Evolutionary conservation across 2,113 vertebrate species (phyloP).

Genomic region (Lepus americanus): DNA sequence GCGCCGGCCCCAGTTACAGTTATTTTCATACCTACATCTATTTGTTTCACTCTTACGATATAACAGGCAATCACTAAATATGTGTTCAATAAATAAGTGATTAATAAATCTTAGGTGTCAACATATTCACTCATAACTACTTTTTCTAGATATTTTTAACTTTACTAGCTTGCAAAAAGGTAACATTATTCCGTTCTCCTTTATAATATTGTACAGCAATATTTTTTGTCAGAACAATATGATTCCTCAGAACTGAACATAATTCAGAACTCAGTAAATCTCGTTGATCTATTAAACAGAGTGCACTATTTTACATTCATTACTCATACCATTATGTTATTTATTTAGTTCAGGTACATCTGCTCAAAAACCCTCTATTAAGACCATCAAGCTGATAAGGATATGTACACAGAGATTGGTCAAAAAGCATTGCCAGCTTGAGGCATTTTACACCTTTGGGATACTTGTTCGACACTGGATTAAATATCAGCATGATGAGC

Average conservation of each 20-base stretch:
- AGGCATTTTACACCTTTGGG: conserved; percentile 33
- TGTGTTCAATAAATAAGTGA: not conserved
- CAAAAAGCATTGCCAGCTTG: conserved; percentile 27
- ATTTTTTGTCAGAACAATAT: conserved; percentile 36
- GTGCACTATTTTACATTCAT: not conserved
- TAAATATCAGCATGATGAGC: conserved; percentile 66
- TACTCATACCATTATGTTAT: not conserved
- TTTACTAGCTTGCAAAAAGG: not conserved
- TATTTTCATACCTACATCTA: not conserved
- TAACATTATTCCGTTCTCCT: not conserved
- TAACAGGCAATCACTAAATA: not conserved
- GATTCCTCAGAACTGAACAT: not conserved
- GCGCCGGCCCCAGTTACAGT: not conserved
- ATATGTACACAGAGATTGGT: not conserved
- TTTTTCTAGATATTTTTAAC: not conserved
- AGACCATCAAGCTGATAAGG: not conserved
- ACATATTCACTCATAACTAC: not conserved
- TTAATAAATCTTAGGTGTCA: not conserved
- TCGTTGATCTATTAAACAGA: conserved; percentile 6
- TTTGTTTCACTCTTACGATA: not conserved
- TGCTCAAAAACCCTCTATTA: not conserved
- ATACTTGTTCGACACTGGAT: conserved; percentile 19
- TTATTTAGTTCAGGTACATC: not conserved
- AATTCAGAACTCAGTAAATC: conserved; percentile 23
- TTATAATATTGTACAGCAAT: not conserved